Evolutionary conservation across 2,113 vertebrate species (phyloP).

Genomic region (Zapornia atra): DNA sequence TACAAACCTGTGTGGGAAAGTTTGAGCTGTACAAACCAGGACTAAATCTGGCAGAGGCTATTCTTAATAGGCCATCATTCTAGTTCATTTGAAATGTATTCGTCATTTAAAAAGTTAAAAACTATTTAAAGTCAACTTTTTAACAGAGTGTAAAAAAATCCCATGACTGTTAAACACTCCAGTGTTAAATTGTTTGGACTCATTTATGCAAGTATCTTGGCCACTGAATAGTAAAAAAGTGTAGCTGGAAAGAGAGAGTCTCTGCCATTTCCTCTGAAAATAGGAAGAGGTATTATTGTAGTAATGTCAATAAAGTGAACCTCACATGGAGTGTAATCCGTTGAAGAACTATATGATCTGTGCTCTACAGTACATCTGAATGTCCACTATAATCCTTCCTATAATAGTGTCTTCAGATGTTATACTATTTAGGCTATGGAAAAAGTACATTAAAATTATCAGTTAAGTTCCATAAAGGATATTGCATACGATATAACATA

Average conservation of each 20-base stretch:
- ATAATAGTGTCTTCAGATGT: background rate
- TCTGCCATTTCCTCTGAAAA: background rate
- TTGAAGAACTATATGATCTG: background rate
- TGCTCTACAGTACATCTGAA: background rate
- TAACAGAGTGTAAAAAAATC: background rate
- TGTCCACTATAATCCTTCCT: background rate
- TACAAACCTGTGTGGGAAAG: background rate
- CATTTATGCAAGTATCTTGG: background rate
- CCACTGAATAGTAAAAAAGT: background rate
- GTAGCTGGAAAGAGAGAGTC: background rate
- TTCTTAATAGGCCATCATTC: background rate
- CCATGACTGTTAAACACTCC: background rate
- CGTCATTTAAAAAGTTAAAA: background rate
- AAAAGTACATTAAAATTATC: background rate
- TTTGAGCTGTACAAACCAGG: background rate
- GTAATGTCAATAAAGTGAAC: background rate
- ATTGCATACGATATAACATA: background rate
- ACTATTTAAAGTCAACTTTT: background rate
- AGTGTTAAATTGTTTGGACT: background rate
- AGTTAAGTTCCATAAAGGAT: background rate
- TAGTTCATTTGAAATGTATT: background rate
- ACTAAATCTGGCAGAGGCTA: background rate
- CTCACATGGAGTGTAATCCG: background rate
- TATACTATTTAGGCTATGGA: background rate
- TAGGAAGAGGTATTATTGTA: background rate